These are phyloP conservation scores for Oplegnathus fasciatus DNA, from an alignment of 2,113 vertebrate genomes.

Conservation along the genomic window DNA sequence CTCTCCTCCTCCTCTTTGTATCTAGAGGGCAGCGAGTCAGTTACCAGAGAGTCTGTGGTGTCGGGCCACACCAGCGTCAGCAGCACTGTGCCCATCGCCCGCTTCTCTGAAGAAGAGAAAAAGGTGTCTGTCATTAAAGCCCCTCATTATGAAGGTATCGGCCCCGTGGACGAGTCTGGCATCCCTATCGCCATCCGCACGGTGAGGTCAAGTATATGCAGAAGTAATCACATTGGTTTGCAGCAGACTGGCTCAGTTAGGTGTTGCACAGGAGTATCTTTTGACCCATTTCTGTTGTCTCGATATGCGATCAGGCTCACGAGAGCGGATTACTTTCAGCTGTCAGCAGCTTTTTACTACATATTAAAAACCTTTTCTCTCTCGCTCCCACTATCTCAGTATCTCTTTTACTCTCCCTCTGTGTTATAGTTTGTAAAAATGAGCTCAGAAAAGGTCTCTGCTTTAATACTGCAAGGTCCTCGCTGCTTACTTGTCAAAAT, in stretches of 20 bases:
- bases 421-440: conserved; percentile 34
- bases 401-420: conserved; percentile 23
- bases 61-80: conserved; percentile 82
- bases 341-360: conserved; percentile 69
- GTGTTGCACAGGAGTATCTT: conserved; percentile 5
- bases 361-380: conserved; percentile 43
- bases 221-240: not conserved
- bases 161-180: conserved; percentile 95
- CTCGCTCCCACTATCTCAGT: conserved; percentile 6
- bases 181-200: conserved; percentile 97
- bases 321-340: conserved; percentile 63
- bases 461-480: conserved; percentile 21
- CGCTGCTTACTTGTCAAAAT: conserved; percentile 34
- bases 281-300: conserved; percentile 42
- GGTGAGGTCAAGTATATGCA: conserved; percentile 81
- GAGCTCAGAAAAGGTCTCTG: conserved; percentile 32
- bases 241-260: not conserved
- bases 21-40: conserved; percentile 80
- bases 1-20: not conserved
- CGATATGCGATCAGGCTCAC: conserved; percentile 61
- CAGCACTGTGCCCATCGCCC: conserved; percentile 92
- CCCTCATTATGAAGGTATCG: conserved; percentile 95
- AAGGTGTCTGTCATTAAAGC: conserved; percentile 95
- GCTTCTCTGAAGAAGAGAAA: conserved; percentile 94
- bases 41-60: conserved; percentile 87